Evolutionary conservation across 2,113 vertebrate genomes (phyloP), one percentile per base, ranked within the genome.

Genomic region (Hassar affinis): DNA sequence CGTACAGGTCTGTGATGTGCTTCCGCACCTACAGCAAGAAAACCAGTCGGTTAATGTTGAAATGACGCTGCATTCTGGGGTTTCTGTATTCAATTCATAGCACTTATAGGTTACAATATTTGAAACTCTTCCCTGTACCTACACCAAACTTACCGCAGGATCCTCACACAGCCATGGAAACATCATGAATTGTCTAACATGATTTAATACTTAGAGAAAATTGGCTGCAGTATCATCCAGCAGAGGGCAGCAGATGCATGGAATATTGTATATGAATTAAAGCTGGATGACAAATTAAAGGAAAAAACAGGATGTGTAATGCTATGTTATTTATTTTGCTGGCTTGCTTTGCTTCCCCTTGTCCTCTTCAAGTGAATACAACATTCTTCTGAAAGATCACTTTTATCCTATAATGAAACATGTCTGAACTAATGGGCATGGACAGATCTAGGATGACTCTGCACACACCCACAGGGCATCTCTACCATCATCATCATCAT

Each of bases 1-100:
- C 96, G 14, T 97, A 97, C 75, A 97, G 94, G 91, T 97, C 96
- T 27, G 94, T 96, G 92, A 98, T 97, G 93, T 99, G 97, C 90
- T 99, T 98, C 82, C 97, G 96, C 91, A 98, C 96, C 97, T 99
- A 90, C 0, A 51, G 57, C 25, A n/a, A 51, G 33, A 86, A 64
- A 68, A 35, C 12, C 4, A 51, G 1, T 33, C 15, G 2, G 47
- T 75, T 27, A 3, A 51, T 74, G 49, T 49, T 1, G n/a, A 51
- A 2, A 6, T 18, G 15, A 54, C 18, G n/a, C 0, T 27, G 42
- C 4, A 7, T 30, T 68, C 38, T 38, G 0, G 2, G 57, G 15
- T 15, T 30, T 5, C n/a, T 27, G 15, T 0, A 30, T 51, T 74
- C 17, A 35, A 64, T 64, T 64, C 3, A 30, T 5, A 33, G 11